Conservation (phyloP, 53 echinoderm and acorn worm species). For the Mesocentrotus franciscanus region DNA sequence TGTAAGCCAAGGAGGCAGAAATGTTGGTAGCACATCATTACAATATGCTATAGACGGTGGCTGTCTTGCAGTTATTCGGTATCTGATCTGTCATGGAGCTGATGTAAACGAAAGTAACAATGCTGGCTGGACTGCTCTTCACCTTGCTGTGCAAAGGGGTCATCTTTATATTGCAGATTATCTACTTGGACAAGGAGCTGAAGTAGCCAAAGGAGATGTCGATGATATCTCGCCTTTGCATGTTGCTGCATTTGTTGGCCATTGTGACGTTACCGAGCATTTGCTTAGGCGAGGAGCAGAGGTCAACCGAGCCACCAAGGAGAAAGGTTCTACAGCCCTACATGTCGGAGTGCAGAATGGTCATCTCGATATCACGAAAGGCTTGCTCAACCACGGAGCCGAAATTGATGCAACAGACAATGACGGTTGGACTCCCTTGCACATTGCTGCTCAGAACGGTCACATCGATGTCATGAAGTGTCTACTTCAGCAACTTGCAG, state of each 20-base stretch:
- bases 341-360: background rate
- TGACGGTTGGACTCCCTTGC: background rate
- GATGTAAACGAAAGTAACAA: background rate
- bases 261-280: background rate
- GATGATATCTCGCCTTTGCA: background rate
- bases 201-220: background rate
- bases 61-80: background rate
- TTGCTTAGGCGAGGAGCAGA: background rate
- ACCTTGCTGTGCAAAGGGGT: background rate
- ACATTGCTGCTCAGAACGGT: background rate
- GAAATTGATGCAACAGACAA: background rate
- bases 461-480: background rate
- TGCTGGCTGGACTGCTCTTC: background rate
- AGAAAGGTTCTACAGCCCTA: background rate
- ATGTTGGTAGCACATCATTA: background rate
- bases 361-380: background rate
- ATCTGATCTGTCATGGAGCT: background rate
- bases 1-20: background rate
- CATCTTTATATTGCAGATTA: background rate
- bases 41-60: background rate
- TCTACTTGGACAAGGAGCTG: background rate
- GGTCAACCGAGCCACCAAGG: background rate
- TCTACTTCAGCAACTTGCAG: background rate
- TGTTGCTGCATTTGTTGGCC: background rate
- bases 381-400: slow-evolving; percentile 4